These are phyloP conservation scores for Megaceryle torquata DNA, from an alignment of 2,113 vertebrate species.

Conservation along the genomic window DNA sequence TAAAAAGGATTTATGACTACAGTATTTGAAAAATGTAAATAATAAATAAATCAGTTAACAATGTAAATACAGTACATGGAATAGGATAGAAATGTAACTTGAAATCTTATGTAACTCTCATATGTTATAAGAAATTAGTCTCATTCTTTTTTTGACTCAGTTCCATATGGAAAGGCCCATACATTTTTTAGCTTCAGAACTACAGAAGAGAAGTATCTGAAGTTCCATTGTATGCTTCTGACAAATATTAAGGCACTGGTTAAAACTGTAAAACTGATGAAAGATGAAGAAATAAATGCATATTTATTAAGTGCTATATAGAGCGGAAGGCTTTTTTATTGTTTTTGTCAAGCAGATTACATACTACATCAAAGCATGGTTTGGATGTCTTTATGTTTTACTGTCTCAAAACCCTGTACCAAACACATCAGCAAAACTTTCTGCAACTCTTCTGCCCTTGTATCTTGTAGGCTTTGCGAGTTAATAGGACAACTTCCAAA, in stretches of 20 bases:
- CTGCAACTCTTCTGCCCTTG: neutral
- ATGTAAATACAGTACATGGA: constrained; percentile 62
- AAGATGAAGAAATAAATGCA: constrained; percentile 53
- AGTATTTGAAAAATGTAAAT: constrained; percentile 66
- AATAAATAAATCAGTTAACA: constrained; percentile 37
- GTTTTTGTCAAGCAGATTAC: neutral
- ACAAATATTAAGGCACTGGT: constrained; percentile 17
- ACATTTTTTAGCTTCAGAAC: constrained; percentile 44
- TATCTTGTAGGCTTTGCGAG: neutral
- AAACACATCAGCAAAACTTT: neutral
- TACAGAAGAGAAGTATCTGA: constrained; percentile 4
- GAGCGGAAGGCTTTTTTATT: neutral
- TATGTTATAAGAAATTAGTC: constrained; percentile 18
- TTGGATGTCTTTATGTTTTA: neutral
- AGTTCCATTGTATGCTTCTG: constrained; percentile 24
- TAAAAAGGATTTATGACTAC: constrained; percentile 33
- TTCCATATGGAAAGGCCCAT: constrained; percentile 15
- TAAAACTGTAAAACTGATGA: constrained; percentile 43
- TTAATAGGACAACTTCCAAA: neutral
- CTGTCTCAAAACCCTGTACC: neutral
- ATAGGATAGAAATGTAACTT: constrained; percentile 23
- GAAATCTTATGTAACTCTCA: constrained; percentile 48
- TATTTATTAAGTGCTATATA: constrained; percentile 46
- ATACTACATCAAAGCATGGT: neutral
- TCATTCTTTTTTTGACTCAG: neutral